phyloP scores from a whole-genome alignment of 2,888 invertebrate genomes.

The Tholera decimalis region DNA sequence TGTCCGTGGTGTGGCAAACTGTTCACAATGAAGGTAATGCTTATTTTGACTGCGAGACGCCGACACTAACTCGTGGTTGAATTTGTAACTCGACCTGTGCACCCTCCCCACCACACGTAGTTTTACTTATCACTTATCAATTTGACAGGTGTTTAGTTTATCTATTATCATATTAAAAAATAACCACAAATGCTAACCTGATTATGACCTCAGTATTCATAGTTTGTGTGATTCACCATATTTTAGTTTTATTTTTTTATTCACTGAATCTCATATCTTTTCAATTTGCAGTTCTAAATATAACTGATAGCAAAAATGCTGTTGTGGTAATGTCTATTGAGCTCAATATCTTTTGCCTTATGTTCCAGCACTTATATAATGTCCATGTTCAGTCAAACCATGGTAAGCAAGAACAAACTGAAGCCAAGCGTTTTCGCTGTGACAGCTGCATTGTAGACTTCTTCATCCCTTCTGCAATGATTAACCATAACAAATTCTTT shows the following conservation, averaged over 20 bases:
- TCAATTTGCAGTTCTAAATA: neutral
- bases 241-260: neutral
- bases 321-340: neutral
- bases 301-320: neutral
- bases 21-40: constrained; percentile 92
- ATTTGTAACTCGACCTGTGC: constrained; percentile 64
- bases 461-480: constrained; percentile 89
- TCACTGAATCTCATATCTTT: neutral
- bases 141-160: constrained; percentile 45
- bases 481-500: constrained; percentile 91
- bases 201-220: neutral
- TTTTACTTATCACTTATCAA: constrained; percentile 58
- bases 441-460: constrained; percentile 91
- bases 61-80: constrained; percentile 23
- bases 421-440: constrained; percentile 83
- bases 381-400: constrained; percentile 90
- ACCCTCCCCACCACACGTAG: constrained; percentile 65
- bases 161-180: constrained; percentile 14
- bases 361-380: constrained; percentile 90
- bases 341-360: constrained; percentile 7
- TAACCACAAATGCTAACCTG: neutral
- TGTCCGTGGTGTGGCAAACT: constrained; percentile 93
- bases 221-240: neutral
- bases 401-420: constrained; percentile 66
- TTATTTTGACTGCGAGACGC: constrained; percentile 5